Evolutionary conservation across 2,113 vertebrate species (phyloP).

Genomic region (Indicator maculatus): DNA sequence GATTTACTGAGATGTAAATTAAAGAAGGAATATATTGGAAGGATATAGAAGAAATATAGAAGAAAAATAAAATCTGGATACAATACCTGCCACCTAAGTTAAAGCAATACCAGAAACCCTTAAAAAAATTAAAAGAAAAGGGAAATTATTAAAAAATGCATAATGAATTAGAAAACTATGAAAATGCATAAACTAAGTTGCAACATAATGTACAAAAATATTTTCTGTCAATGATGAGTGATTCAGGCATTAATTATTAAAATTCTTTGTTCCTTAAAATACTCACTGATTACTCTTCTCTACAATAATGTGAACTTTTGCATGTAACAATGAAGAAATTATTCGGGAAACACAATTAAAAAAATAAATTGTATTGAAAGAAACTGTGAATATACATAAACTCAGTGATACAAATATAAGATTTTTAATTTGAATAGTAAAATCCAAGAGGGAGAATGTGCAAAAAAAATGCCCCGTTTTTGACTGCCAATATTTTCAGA

Average conservation of each 20-base stretch:
- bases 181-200: neutral
- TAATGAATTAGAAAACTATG: neutral
- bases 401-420: neutral
- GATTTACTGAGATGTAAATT: neutral
- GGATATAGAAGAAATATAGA: neutral
- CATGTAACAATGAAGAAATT: neutral
- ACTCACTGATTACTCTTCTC: no score
- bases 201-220: neutral
- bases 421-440: neutral
- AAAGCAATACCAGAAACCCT: neutral
- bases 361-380: neutral
- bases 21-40: neutral
- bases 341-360: neutral
- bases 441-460: no score
- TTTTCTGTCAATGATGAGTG: neutral
- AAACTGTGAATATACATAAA: neutral
- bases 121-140: neutral
- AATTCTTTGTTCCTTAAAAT: no score
- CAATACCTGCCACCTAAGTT: neutral
- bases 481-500: neutral
- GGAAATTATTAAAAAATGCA: neutral
- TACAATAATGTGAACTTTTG: neutral
- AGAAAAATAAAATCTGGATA: neutral
- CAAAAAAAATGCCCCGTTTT: neutral
- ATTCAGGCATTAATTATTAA: no score